Conservation (phyloP, 2,113 vertebrate species). For the Verasper variegatus region DNA sequence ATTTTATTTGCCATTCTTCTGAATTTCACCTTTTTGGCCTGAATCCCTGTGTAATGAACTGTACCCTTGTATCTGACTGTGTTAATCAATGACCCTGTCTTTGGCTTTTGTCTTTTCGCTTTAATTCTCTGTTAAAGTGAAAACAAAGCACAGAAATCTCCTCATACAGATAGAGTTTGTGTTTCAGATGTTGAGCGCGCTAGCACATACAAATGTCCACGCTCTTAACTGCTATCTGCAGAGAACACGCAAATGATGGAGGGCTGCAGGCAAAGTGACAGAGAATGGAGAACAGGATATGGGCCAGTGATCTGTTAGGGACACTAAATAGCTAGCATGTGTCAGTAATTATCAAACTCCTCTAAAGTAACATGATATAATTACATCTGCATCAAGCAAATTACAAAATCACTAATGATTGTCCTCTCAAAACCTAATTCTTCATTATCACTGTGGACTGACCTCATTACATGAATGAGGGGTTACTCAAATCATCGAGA, state of each 20-base stretch:
- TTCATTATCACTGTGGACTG: constrained; percentile 59
- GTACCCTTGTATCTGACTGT: background rate
- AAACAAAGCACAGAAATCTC: no score
- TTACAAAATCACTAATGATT: constrained; percentile 76
- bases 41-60: background rate
- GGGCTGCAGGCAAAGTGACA: constrained; percentile 18
- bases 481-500: constrained; percentile 30
- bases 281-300: constrained; percentile 41
- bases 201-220: no score
- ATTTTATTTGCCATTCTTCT: constrained; percentile 2
- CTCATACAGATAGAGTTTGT: no score
- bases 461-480: constrained; percentile 62
- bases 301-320: constrained; percentile 63
- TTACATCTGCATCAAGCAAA: constrained; percentile 75
- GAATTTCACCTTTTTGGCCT: background rate
- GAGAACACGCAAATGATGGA: constrained; percentile 12
- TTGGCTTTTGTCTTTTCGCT: background rate
- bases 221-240: background rate
- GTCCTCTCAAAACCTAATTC: constrained; percentile 65
- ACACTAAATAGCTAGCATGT: constrained; percentile 76
- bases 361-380: constrained; percentile 77
- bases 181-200: no score
- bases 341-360: constrained; percentile 79
- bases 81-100: background rate
- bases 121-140: background rate